Base-by-base conservation (phyloP, 2,888 invertebrate genomes). In the Tubulanus polymorphus region DNA sequence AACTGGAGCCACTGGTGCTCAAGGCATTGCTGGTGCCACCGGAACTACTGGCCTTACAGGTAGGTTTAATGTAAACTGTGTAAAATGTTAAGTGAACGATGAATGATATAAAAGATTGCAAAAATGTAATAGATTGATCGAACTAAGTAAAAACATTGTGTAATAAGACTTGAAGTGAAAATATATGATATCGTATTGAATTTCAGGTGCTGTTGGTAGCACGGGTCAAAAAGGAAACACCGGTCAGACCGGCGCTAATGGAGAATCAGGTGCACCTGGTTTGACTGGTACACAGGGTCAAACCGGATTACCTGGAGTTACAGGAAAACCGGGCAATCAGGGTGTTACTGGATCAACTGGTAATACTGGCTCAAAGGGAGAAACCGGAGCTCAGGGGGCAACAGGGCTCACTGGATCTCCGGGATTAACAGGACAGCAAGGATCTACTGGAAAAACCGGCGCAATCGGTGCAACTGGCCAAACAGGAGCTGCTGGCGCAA, bases 401-500 rank as follows among this genome's bases (percentile, higher is more conserved):
- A 90, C 90, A 59, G 93, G 93, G 2, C 26, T 41, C 45, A 37
- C 37, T 2, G 78, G 83, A 57, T 59, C 56, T 85, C 89, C 48
- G 51, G 73, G 65, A 29, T 37, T 23, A 25, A 30, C 55, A 15
- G 62, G 62, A 5, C 25, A 37, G 18, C 27, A 28, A 15, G 57
- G 58, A 18, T 6, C 35, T 32, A 37, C 37, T n/a, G 52, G 58
- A 15, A 20, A 26, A 18, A 58, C 26, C n/a, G 60, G 60, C n/a
- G 27, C 35, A 6, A 84, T 87, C 63, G 58, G 55, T 12, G 18
- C 12, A 2, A 23, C 45, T 18, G 51, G 57, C 37, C 10, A 20
- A 41, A 26, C 48, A 32, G 29, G 54, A 12, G 20, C 20, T 37
- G 15, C 50, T n/a, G 57, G 61, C 65, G 67, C 61, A 87, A 1